These are phyloP conservation scores for Setophaga coronata DNA, from an alignment of 2,113 vertebrate genomes.

Conservation along the genomic window DNA sequence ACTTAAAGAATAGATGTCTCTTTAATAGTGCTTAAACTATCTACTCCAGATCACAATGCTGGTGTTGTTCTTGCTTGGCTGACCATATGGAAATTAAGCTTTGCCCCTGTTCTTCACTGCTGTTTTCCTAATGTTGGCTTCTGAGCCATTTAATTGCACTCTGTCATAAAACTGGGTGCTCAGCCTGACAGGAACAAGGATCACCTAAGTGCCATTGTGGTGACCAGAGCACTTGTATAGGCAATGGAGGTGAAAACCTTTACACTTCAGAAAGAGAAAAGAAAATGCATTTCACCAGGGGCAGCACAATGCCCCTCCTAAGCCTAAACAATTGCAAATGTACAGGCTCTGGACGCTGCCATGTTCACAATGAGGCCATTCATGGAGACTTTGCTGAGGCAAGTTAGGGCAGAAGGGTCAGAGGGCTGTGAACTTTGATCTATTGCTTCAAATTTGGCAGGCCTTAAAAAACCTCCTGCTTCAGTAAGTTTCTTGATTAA, in stretches of 20 bases:
- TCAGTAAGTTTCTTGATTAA: slow-evolving; percentile 71
- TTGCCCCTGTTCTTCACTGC: background rate
- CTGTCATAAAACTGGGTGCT: slow-evolving; percentile 40
- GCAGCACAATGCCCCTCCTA: slow-evolving; percentile 36
- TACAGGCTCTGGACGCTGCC: slow-evolving; percentile 22
- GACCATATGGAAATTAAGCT: slow-evolving; percentile 65
- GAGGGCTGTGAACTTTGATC: slow-evolving; percentile 72
- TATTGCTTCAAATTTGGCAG: slow-evolving; percentile 59
- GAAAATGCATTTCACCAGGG: slow-evolving; percentile 56
- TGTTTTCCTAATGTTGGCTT: slow-evolving; percentile 39
- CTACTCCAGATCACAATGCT: slow-evolving; percentile 43
- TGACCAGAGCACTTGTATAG: background rate
- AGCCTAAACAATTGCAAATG: slow-evolving; percentile 61
- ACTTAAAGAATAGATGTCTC: background rate
- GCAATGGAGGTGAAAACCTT: slow-evolving; percentile 30
- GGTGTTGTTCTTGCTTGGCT: slow-evolving; percentile 64
- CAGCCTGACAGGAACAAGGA: slow-evolving; percentile 46
- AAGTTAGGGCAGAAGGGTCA: slow-evolving; percentile 49
- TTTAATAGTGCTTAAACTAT: slow-evolving; percentile 36
- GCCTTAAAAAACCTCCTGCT: slow-evolving; percentile 63
- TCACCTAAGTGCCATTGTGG: slow-evolving; percentile 60
- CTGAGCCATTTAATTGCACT: slow-evolving; percentile 71
- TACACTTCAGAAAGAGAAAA: background rate
- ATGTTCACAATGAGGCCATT: slow-evolving; percentile 59
- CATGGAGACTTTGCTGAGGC: slow-evolving; percentile 13